phyloP scores from a whole-genome alignment of 2,888 invertebrate genomes.

The Galerucella nymphaeae region DNA sequence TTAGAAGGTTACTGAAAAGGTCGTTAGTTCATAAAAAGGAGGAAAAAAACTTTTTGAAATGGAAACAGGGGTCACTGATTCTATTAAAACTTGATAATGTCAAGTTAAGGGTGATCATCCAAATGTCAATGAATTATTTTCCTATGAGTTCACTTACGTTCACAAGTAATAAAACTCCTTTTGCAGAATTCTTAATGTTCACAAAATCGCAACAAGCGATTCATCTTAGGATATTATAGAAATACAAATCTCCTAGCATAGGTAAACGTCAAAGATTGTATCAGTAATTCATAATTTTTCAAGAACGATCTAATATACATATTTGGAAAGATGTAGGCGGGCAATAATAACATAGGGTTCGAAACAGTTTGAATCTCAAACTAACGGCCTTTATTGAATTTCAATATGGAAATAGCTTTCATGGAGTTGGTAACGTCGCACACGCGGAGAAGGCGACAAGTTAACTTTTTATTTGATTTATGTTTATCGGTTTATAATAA shows the following conservation, averaged over 20 bases:
- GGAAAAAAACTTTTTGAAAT: neutral
- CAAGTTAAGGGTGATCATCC: slow-evolving; percentile 11
- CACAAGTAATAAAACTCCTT: neutral
- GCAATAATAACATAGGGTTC: slow-evolving; percentile 29
- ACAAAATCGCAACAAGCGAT: too few relatives aligned
- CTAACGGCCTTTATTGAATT: slow-evolving; percentile 39
- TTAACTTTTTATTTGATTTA: slow-evolving; percentile 47
- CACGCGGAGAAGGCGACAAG: slow-evolving; percentile 33
- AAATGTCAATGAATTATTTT: slow-evolving; percentile 12
- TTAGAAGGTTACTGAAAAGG: slow-evolving; percentile 11
- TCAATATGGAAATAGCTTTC: slow-evolving; percentile 45
- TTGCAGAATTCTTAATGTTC: neutral
- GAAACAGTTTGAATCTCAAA: slow-evolving; percentile 27
- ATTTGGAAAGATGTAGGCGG: slow-evolving; percentile 25
- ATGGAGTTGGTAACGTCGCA: slow-evolving; percentile 38
- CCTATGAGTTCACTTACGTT: neutral
- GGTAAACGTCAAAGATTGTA: too few relatives aligned
- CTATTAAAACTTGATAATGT: slow-evolving; percentile 9
- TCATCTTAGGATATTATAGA: too few relatives aligned
- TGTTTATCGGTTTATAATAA: slow-evolving; percentile 43
- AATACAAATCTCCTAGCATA: too few relatives aligned
- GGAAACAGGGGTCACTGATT: slow-evolving; percentile 15
- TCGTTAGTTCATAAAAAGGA: neutral
- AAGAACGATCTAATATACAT: slow-evolving; percentile 3
- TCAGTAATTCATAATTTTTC: neutral